Evolutionary conservation across 1,140 invertebrate genomes (phyloP), one percentile per base, ranked within the genome.

Genomic region (Sarcophaga bullata): DNA sequence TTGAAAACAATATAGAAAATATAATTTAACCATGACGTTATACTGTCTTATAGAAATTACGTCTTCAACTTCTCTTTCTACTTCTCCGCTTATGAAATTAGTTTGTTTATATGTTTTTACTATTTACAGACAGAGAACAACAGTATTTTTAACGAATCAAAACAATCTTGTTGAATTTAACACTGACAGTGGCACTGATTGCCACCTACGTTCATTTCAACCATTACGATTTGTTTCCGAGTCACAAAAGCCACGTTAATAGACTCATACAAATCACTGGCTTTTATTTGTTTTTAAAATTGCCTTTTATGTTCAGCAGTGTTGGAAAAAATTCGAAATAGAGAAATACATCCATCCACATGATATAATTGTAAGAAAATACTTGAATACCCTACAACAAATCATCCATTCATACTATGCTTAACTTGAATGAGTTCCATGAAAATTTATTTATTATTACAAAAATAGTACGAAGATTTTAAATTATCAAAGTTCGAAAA

Each of bases 21-120:
- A 78, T 78, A 37, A 37, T 37, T 37, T 37, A 78, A 78, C 75
- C 17, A 78, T 78, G 75, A 78, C 75, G 75, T 78, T 78, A 78
- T 76, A n/a, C 8, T 62, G 25, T 37, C 25, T 37, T 37, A 37
- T 37, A 37, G 13, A 52, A 9, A 13, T 52, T 52, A 10, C 9
- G 50, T 52, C 50, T 17, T n/a, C 17, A 62, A n/a, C 17, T 15
- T 17, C 15, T 68, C 19, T 9, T 19, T 68, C 19, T 68, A 7
- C 10, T 8, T 68, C n/a, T 37, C 25, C 25, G 25, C 25, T 37
- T 17, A 25, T 25, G 13, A 52, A 52, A 68, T 68, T 68, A 8
- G 54, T 62, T 68, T 68, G 15, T 68, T 68, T 68, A 68, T n/a
- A 62, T 62, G 8, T 68, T 6, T 68, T 68, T 19, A 68, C 62